These are phyloP conservation scores for Thyatira batis DNA, from an alignment of 2,888 invertebrate genomes.

Conservation along the genomic window DNA sequence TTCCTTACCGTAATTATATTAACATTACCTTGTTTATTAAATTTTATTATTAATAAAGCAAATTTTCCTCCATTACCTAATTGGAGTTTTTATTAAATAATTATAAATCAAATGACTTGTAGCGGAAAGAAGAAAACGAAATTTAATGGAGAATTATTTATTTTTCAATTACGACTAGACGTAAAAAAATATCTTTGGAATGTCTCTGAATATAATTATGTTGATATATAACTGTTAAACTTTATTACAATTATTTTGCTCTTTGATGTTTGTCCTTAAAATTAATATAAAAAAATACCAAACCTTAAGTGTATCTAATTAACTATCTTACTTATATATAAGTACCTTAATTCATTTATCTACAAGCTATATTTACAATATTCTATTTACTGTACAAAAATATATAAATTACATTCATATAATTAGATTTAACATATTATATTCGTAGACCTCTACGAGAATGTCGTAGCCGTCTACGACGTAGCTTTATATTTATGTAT, in stretches of 20 bases:
- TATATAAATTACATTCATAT: too few relatives aligned
- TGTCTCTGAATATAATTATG: slow-evolving; percentile 8
- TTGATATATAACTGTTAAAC: background rate
- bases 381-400: background rate
- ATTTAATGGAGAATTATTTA: slow-evolving; percentile 18
- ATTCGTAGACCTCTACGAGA: background rate
- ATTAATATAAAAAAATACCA: background rate
- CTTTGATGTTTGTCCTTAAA: background rate
- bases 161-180: slow-evolving; percentile 40
- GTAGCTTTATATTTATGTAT: background rate
- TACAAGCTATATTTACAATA: background rate
- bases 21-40: too few relatives aligned
- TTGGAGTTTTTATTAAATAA: background rate
- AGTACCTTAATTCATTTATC: too few relatives aligned
- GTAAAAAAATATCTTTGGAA: slow-evolving; percentile 30
- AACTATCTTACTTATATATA: background rate
- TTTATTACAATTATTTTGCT: background rate
- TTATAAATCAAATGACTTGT: slow-evolving; percentile 7
- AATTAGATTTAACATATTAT: too few relatives aligned
- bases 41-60: too few relatives aligned
- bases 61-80: too few relatives aligned
- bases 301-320: too few relatives aligned
- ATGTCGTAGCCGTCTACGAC: background rate
- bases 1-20: too few relatives aligned
- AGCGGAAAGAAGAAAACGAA: slow-evolving; percentile 16